These are phyloP conservation scores for Helobdella robusta DNA, from an alignment of 2,888 invertebrate species.

Conservation along the genomic window DNA sequence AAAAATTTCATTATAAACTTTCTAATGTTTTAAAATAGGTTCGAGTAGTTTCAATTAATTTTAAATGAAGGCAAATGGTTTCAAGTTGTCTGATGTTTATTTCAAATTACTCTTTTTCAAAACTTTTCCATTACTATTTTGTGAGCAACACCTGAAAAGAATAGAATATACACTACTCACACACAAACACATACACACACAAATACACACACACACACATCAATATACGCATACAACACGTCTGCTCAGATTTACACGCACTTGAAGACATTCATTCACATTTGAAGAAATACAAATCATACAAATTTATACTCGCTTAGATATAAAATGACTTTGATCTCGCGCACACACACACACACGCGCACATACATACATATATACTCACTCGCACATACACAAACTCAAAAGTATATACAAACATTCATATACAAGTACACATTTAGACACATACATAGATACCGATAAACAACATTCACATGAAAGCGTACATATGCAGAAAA, in stretches of 20 bases:
- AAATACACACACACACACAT: conserved; percentile 13
- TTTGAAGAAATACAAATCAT: background rate
- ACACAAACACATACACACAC: conserved; percentile 8
- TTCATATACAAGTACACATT: conserved; percentile 8
- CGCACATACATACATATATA: conserved; percentile 7
- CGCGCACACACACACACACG: conserved; percentile 12
- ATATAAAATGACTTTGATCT: background rate
- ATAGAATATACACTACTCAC: background rate
- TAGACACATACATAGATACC: too few relatives aligned
- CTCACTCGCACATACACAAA: conserved; percentile 10
- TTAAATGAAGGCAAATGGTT: too few relatives aligned
- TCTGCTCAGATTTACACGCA: background rate
- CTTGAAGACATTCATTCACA: conserved; percentile 1
- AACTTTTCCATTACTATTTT: too few relatives aligned
- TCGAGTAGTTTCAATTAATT: too few relatives aligned
- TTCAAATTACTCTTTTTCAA: too few relatives aligned
- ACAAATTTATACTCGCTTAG: background rate
- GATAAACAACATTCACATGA: too few relatives aligned
- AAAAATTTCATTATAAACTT: too few relatives aligned
- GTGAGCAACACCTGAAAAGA: conserved; percentile 5
- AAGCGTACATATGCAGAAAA: too few relatives aligned
- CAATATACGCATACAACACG: conserved; percentile 8
- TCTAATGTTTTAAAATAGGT: too few relatives aligned
- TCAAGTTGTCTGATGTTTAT: too few relatives aligned
- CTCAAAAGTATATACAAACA: conserved; percentile 7